phyloP scores from a whole-genome alignment of 2,113 vertebrate species.

The Nesoenas mayeri region DNA sequence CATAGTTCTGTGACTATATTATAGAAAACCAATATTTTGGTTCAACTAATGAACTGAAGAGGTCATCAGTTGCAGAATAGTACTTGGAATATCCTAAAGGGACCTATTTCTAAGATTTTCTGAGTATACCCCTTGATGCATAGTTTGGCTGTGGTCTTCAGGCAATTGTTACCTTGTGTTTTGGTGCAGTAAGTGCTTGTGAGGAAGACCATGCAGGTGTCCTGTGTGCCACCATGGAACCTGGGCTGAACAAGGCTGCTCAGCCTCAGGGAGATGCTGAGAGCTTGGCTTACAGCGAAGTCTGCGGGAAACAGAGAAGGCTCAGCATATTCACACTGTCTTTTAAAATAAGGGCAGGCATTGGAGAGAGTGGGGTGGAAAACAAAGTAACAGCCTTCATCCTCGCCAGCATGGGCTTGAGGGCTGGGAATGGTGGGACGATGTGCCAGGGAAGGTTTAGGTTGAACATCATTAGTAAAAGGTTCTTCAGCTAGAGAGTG shows the following conservation, averaged over 20 bases:
- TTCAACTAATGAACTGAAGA: not conserved
- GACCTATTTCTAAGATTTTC: not conserved
- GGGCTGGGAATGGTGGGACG: no score
- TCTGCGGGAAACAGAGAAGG: not conserved
- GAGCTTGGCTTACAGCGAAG: not conserved
- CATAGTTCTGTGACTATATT: not conserved
- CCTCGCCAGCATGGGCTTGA: rapidly evolving
- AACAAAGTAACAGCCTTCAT: not conserved
- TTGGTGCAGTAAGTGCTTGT: not conserved
- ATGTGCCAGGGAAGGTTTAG: no score
- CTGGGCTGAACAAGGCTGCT: not conserved
- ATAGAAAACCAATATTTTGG: not conserved
- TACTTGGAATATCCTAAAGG: not conserved
- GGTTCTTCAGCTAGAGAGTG: no score
- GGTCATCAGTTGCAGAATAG: not conserved
- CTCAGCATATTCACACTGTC: not conserved
- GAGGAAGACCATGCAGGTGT: not conserved
- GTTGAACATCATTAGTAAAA: no score
- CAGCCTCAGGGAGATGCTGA: not conserved
- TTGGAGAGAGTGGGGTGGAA: not conserved
- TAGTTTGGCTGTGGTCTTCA: not conserved
- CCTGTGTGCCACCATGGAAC: not conserved
- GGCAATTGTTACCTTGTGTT: rapidly evolving
- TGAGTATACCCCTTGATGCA: not conserved
- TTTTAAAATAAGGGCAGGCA: not conserved